These are phyloP conservation scores for Stenopsyche tienmushanensis DNA, from an alignment of 1,140 invertebrate genomes.

Conservation along the genomic window DNA sequence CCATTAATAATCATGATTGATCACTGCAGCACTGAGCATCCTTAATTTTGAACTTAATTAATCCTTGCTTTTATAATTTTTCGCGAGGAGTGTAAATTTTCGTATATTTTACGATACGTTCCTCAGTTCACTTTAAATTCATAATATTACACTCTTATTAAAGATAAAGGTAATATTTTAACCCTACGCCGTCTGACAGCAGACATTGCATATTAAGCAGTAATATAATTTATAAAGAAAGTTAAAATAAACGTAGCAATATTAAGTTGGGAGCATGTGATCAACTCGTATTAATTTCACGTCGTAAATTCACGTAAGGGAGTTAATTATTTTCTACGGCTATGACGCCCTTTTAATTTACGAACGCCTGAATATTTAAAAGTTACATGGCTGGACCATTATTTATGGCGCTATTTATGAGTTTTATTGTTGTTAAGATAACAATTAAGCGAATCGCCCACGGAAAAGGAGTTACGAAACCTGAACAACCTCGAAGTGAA, in stretches of 20 bases:
- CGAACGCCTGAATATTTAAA: conserved; percentile 9
- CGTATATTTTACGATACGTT: too few species aligned
- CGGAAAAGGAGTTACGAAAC: background rate
- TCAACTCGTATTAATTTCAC: background rate
- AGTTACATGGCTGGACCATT: background rate
- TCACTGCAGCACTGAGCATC: too few species aligned
- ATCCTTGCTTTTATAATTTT: too few species aligned
- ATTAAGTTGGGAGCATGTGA: background rate
- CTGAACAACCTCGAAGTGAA: background rate
- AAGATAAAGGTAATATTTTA: too few species aligned
- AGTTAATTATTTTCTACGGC: background rate
- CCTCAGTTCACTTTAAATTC: too few species aligned
- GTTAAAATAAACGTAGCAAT: background rate
- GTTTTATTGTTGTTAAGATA: conserved; percentile 17
- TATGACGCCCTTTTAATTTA: background rate
- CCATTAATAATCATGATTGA: too few species aligned
- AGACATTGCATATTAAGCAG: too few species aligned
- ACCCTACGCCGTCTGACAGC: too few species aligned
- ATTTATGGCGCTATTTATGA: background rate
- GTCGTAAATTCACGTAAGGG: background rate
- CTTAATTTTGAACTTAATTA: too few species aligned
- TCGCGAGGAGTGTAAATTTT: too few species aligned
- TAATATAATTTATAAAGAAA: background rate
- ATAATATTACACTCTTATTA: too few species aligned
- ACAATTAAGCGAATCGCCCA: conserved; percentile 11